Conservation (phyloP, 2,113 vertebrate species). For the Malurus alboscapulatus region DNA sequence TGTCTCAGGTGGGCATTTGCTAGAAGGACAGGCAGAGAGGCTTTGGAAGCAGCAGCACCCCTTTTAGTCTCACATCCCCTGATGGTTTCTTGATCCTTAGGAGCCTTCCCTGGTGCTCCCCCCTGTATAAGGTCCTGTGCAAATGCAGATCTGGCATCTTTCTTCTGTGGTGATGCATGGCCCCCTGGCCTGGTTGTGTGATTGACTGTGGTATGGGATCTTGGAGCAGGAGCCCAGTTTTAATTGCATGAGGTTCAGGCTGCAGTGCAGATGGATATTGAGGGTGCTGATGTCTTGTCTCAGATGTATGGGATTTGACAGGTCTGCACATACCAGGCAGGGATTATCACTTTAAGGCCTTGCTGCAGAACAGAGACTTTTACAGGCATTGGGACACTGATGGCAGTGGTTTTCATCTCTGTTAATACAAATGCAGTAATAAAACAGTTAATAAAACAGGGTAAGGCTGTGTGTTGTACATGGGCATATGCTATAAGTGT, state of each 20-base stretch:
- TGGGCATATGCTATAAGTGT: background rate
- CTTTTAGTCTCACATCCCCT: background rate
- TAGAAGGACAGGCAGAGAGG: background rate
- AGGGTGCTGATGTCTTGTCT: background rate
- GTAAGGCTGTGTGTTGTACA: background rate
- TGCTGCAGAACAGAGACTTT: background rate
- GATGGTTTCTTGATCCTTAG: background rate
- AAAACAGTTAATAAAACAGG: background rate
- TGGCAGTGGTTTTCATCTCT: background rate
- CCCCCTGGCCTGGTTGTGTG: background rate
- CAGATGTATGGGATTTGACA: background rate
- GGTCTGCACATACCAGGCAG: background rate
- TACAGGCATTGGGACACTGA: background rate
- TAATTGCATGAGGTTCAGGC: background rate
- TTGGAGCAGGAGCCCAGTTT: background rate
- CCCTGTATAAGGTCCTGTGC: background rate
- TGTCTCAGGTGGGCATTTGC: background rate
- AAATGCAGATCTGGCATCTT: background rate
- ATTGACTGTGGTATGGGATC: background rate
- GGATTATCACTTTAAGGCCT: background rate
- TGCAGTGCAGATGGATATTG: background rate
- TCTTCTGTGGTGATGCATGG: background rate
- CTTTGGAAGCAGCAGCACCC: fast-evolving
- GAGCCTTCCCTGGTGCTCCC: background rate
- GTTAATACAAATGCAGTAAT: background rate